Evolutionary conservation across 2,888 invertebrate genomes (phyloP).

Genomic region (Alentia gelatinosa): DNA sequence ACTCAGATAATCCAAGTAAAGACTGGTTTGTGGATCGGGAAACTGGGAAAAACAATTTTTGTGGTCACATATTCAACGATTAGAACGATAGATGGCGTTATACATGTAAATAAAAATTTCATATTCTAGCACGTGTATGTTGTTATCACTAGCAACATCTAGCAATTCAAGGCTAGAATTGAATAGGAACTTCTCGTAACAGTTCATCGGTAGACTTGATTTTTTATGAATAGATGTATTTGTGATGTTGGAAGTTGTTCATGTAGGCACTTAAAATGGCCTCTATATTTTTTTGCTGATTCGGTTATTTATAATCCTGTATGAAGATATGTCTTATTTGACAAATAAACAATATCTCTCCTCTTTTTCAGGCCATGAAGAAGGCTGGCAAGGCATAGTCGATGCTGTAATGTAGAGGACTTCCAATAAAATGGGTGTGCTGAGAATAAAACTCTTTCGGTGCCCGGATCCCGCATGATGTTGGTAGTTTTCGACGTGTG

Average conservation of each 20-base stretch:
- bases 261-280: background rate
- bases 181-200: too few relatives aligned
- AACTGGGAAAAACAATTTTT: too few relatives aligned
- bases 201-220: background rate
- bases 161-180: too few relatives aligned
- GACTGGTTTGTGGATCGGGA: too few relatives aligned
- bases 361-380: constrained; percentile 61
- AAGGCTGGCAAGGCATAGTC: constrained; percentile 59
- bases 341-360: background rate
- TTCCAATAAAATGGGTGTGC: background rate
- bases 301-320: background rate
- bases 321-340: background rate
- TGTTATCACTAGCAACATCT: too few relatives aligned
- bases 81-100: too few relatives aligned
- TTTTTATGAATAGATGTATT: background rate
- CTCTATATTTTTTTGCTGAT: background rate
- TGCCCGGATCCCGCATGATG: background rate
- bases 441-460: background rate
- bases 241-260: background rate
- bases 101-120: too few relatives aligned
- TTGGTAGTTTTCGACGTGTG: background rate
- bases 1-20: too few relatives aligned
- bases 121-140: too few relatives aligned
- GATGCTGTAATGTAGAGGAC: background rate
- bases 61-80: too few relatives aligned